Conservation (phyloP, 2,113 vertebrate species). For the Pseudopipra pipra region DNA sequence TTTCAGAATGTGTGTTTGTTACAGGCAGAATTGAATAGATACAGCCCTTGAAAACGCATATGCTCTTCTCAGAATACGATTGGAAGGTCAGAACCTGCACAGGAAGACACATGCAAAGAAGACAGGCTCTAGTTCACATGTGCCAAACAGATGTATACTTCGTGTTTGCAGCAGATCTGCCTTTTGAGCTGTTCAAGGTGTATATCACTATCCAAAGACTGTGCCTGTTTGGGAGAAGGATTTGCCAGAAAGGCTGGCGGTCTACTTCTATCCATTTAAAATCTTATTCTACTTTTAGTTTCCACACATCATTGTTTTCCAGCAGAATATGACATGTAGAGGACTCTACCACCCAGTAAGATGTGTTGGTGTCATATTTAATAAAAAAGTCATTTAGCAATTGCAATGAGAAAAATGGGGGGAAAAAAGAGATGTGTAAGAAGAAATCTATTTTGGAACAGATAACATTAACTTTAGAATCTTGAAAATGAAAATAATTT, state of each 20-base stretch:
- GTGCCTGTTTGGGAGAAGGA: slow-evolving; percentile 65
- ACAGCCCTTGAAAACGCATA: slow-evolving; percentile 73
- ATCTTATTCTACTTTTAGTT: slow-evolving; percentile 60
- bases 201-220: slow-evolving; percentile 26
- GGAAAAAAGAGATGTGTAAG: neutral
- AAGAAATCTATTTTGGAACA: slow-evolving; percentile 27
- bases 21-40: slow-evolving; percentile 76
- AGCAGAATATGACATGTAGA: slow-evolving; percentile 55
- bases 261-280: slow-evolving; percentile 69
- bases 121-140: slow-evolving; percentile 60
- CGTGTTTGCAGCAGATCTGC: slow-evolving; percentile 73
- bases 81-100: slow-evolving; percentile 63
- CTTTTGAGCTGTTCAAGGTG: slow-evolving; percentile 70
- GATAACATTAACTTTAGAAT: slow-evolving; percentile 32
- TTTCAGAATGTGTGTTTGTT: slow-evolving; percentile 75
- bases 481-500: slow-evolving; percentile 49
- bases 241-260: slow-evolving; percentile 68
- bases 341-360: slow-evolving; percentile 37
- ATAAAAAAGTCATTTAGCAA: slow-evolving; percentile 33
- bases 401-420: slow-evolving; percentile 5
- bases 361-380: slow-evolving; percentile 52
- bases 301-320: slow-evolving; percentile 57
- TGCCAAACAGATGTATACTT: slow-evolving; percentile 72
- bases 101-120: slow-evolving; percentile 61
- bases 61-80: slow-evolving; percentile 67